A percentile compares a stretch with the other conserved stretches of the same genome.
These are phyloP conservation scores for Apogon hyalosoma DNA, from an alignment of 2,797 vertebrate genomes.

Conservation along the genomic window DNA sequence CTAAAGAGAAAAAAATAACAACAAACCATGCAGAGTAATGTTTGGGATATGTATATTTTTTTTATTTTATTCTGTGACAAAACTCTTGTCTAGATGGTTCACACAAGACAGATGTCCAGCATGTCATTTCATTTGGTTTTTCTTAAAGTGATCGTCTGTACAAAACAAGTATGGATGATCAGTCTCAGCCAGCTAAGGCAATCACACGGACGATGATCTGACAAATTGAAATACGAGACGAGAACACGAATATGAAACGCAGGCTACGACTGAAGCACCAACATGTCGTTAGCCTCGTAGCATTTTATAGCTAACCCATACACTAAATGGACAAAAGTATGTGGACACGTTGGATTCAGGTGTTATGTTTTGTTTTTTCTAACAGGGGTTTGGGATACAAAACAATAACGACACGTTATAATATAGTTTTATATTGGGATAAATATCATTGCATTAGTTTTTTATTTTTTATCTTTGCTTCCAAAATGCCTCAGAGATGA, in stretches of 20 bases:
- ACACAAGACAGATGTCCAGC: constrained; percentile 80
- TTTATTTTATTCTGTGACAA: constrained; percentile 54
- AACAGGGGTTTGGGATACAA: no score
- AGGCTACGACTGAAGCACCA: background rate
- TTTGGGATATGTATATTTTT: constrained; percentile 25
- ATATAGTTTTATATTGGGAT: no score
- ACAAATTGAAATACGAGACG: constrained; percentile 49
- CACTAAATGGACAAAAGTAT: no score
- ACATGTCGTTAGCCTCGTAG: no score
- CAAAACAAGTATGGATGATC: constrained; percentile 68
- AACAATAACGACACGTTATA: no score
- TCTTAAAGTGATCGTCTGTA: constrained; percentile 57
- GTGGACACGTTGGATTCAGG: no score
- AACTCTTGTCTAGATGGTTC: constrained; percentile 47
- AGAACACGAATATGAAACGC: constrained; percentile 32
- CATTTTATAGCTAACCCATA: no score
- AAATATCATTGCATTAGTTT: no score
- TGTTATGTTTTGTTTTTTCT: no score
- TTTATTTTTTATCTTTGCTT: no score
- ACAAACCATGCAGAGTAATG: constrained; percentile 16
- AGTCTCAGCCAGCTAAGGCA: constrained; percentile 83
- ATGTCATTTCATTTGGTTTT: constrained; percentile 69
- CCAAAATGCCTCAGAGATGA: no score
- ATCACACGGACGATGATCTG: constrained; percentile 60
- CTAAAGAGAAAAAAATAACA: background rate